phyloP scores from a whole-genome alignment of 2,113 vertebrate species.

The Bothrops jararaca region DNA sequence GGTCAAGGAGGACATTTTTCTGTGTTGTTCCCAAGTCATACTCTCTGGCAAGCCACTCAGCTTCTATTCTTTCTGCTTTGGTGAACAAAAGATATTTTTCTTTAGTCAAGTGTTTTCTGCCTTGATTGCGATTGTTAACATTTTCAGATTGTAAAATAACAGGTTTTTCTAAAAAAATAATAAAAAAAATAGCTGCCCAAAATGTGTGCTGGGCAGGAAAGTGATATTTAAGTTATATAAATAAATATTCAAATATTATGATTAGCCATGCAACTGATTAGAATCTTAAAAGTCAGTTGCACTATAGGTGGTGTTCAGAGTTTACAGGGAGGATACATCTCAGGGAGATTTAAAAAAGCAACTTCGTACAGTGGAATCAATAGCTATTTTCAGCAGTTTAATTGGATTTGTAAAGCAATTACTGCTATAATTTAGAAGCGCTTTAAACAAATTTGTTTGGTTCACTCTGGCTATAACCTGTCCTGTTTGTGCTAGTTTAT shows the following conservation, averaged over 20 bases:
- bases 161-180: not conserved
- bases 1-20: not conserved
- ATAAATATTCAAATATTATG: not conserved
- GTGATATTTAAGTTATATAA: not conserved
- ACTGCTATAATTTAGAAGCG: not conserved
- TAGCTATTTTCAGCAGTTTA: not conserved
- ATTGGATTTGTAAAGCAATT: not conserved
- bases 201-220: not conserved
- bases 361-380: not conserved
- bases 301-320: not conserved
- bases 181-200: not conserved
- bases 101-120: not conserved
- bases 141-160: not conserved
- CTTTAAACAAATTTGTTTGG: not conserved
- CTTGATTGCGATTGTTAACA: not conserved
- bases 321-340: not conserved
- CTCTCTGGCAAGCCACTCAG: not conserved
- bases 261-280: not conserved
- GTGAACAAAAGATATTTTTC: not conserved
- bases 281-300: not conserved
- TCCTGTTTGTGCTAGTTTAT: not conserved
- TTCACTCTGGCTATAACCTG: not conserved
- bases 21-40: not conserved
- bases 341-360: not conserved
- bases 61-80: not conserved